Evolutionary conservation across 1,140 invertebrate species (phyloP).

Genomic region (Probaryconus sp.): DNA sequence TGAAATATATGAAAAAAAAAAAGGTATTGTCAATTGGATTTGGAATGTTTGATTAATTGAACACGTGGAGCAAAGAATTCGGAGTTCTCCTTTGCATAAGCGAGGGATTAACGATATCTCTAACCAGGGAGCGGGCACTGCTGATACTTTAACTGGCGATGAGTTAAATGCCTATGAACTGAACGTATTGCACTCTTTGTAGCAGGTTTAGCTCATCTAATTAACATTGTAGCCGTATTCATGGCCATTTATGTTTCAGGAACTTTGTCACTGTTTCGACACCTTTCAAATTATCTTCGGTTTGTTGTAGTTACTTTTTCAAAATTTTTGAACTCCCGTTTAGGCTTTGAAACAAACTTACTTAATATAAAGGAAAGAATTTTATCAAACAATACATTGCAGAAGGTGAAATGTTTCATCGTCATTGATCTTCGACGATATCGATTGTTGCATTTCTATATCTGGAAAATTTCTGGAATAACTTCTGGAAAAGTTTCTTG

Average conservation of each 20-base stretch:
- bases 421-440: not conserved
- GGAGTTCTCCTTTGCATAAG: slow-evolving; percentile 14
- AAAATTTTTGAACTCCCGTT: not conserved
- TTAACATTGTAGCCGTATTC: slow-evolving; percentile 63
- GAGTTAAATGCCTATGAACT: slow-evolving; percentile 58
- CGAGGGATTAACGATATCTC: slow-evolving; percentile 35
- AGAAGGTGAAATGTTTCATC: not conserved
- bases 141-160: slow-evolving; percentile 55
- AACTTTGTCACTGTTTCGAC: too few relatives aligned
- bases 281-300: too few relatives aligned
- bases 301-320: too few relatives aligned
- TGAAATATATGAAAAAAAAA: too few relatives aligned
- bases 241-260: slow-evolving; percentile 40
- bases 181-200: slow-evolving; percentile 51
- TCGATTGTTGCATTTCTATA: slow-evolving; percentile 29
- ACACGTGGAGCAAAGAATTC: slow-evolving; percentile 18
- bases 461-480: not conserved
- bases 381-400: slow-evolving; percentile 8
- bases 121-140: slow-evolving; percentile 38
- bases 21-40: too few relatives aligned
- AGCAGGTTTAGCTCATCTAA: slow-evolving; percentile 58
- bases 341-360: slow-evolving; percentile 19
- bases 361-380: slow-evolving; percentile 16
- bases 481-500: not conserved
- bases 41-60: not conserved